Evolutionary conservation across 2,113 vertebrate genomes (phyloP), one percentile per base, ranked within the genome.

Genomic region (Neotoma lepida): DNA sequence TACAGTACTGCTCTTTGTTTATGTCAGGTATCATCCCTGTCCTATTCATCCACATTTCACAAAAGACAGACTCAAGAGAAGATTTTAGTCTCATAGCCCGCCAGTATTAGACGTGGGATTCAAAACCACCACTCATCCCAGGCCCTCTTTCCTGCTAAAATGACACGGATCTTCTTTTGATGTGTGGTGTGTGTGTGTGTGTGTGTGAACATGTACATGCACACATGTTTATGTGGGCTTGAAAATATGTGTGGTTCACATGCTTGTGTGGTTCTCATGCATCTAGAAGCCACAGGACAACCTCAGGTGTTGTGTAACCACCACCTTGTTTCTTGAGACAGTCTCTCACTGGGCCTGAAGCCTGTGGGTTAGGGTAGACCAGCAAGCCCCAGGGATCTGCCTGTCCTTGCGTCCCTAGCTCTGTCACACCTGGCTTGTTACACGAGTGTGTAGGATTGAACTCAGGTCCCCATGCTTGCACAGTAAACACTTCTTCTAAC

Each of bases 31-130:
- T 54, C 77, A 46, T 76, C 18, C 22, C 14, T 71, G 61, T 35
- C 54, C 86, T 70, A 86, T 54, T 82, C 89, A 93, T 26, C 54
- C 30, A 1, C 64, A 85, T 85, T 70, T 92, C 85, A 90, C 46
- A 85, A 28, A 94, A 51, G 58, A 92, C 74, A 81, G 49, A 58
- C 5, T 76, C 22, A 49, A 86, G 22, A 78, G 26, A 89, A 12
- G 18, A 35, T 41, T 63, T 39, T 44, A 74, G 58, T 78, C 30
- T 82, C 44, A 77, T 46, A 84, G 71, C 12, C 35, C 88, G 44
- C 12, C 88, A 58, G 51, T 70, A 15, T n/a, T 80, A 87, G 46
- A 95, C 4, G 46, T 74, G 63, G 39, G 24, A 86, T 92, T 92
- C 88, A 95, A 7, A 78, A 74, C 41, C 0, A 71, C 44, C n/a